Base-by-base conservation (phyloP, 2,888 invertebrate species). In the Anorthoa munda region DNA sequence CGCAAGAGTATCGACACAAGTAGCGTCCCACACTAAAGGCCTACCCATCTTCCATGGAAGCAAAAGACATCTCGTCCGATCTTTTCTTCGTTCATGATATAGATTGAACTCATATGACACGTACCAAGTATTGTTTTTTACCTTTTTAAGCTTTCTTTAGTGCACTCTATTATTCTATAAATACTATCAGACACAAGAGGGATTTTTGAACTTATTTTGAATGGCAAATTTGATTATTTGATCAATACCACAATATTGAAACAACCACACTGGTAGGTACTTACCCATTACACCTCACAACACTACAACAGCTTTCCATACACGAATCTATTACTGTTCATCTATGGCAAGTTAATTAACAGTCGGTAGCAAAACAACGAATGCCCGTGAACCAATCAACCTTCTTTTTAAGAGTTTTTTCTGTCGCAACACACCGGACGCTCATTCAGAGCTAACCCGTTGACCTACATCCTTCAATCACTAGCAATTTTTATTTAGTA, bases 401-500 rank as follows among this genome's bases (percentile, higher is more conserved):
- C 91, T 91, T 89, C 85, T 87, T 88, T 87, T 86, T 84, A 88
- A 87, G 86, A 83, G 85, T 84, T 89, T 81, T 86, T 88, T 85
- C 83, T 91, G 90, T 91, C 89, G 92, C 90, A 94, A 93, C 80
- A 81, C 79, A 79, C 82, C 81, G 81, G 84, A 86, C 81, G 79
- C 64, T 78, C 83, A 90, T 90, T 91, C 87, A 90, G 84, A 87
- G 84, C 87, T 89, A 94, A 93, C 93, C 92, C 91, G 92, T 89
- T 94, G 93, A 94, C 95, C 95, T 83, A 95, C 88, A 95, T 95
- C 91, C 89, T 94, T 94, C 94, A 94, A 94, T 95, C 94, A 94
- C 79, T 84, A 80, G 85, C 85, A 86, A 90, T 91, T 91, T 90
- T 87, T 90, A 83, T 89, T 89, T 89, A 80, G 90, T 91, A 92